Evolutionary conservation across 2,797 vertebrate genomes (phyloP).

Genomic region (Pangasius larnaudii): DNA sequence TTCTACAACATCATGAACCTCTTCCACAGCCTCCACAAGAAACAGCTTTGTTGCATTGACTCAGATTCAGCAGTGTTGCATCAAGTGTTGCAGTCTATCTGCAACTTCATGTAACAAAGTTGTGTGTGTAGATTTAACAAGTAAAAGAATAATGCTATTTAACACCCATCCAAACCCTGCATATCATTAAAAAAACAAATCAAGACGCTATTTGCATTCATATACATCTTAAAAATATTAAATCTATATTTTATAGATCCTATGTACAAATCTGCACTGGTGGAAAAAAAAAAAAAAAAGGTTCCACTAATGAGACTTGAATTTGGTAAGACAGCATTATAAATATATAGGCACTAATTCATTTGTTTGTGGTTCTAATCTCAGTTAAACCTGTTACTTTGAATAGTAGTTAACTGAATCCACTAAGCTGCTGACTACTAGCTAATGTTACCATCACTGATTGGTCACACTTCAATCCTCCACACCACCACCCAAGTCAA

Average conservation of each 20-base stretch:
- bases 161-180: neutral
- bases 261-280: neutral
- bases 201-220: neutral
- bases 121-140: neutral
- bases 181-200: neutral
- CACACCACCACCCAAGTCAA: neutral
- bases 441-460: neutral
- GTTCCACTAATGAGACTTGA: neutral
- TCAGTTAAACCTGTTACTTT: neutral
- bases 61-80: slow-evolving; percentile 19
- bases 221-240: neutral
- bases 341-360: neutral
- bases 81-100: neutral
- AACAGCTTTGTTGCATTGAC: neutral
- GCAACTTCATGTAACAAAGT: slow-evolving; percentile 7
- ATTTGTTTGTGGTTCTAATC: neutral
- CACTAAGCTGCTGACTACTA: neutral
- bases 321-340: neutral
- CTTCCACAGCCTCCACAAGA: neutral
- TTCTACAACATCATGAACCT: neutral
- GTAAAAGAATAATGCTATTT: neutral
- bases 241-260: neutral
- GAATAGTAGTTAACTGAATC: neutral
- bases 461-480: neutral
- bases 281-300: neutral